Evolutionary conservation across 1,140 invertebrate genomes (phyloP).

Genomic region (Asbolus verrucosus): DNA sequence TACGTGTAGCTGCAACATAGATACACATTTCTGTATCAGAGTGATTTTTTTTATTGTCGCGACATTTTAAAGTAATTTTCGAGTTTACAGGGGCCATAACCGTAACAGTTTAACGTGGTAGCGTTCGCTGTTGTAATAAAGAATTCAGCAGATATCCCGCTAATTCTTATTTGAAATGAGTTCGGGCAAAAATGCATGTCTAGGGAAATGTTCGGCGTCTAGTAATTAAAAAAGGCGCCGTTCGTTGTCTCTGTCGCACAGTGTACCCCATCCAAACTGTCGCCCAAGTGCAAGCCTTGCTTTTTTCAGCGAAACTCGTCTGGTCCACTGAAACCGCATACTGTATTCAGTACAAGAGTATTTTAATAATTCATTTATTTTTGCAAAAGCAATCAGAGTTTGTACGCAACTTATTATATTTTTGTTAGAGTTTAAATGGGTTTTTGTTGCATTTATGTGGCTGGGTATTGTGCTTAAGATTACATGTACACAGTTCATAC

Average conservation of each 20-base stretch:
- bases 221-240: constrained; percentile 57
- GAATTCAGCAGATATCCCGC: constrained; percentile 48
- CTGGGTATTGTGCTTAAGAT: constrained; percentile 55
- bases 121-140: constrained; percentile 47
- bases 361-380: constrained; percentile 60
- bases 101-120: constrained; percentile 51
- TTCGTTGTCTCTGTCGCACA: constrained; percentile 37
- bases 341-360: constrained; percentile 43
- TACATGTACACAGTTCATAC: constrained; percentile 53
- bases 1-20: too few species aligned
- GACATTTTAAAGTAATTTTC: constrained; percentile 47
- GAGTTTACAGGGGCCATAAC: constrained; percentile 47
- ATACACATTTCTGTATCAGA: too few species aligned
- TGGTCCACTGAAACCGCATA: constrained; percentile 47
- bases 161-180: constrained; percentile 57
- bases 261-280: constrained; percentile 19
- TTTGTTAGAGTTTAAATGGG: constrained; percentile 58
- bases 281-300: neutral
- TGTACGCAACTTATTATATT: constrained; percentile 57
- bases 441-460: constrained; percentile 54
- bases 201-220: constrained; percentile 54
- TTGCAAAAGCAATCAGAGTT: constrained; percentile 58
- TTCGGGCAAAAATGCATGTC: constrained; percentile 56
- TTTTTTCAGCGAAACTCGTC: neutral
- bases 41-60: constrained; percentile 19